phyloP scores from a whole-genome alignment of 2,113 vertebrate genomes.

The Brachyhypopomus occidentalis region DNA sequence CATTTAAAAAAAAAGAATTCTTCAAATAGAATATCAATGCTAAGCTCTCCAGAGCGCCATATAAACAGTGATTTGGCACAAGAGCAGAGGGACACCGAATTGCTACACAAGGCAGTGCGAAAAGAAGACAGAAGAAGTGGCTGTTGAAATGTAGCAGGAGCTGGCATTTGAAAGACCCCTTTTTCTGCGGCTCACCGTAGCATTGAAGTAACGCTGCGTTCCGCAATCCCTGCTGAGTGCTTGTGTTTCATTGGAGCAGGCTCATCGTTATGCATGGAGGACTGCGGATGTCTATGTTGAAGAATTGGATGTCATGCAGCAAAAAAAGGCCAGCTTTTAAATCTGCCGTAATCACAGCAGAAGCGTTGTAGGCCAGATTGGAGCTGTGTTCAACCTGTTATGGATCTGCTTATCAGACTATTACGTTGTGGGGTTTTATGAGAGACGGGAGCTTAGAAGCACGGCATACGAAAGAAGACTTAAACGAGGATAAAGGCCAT shows the following conservation, averaged over 20 bases:
- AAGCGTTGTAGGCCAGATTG: conserved; percentile 34
- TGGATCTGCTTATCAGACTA: conserved; percentile 49
- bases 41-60: conserved; percentile 29
- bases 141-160: conserved; percentile 28
- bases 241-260: conserved; percentile 37
- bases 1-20: not conserved
- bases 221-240: conserved; percentile 45
- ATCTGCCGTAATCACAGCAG: conserved; percentile 49
- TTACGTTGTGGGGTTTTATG: conserved; percentile 33
- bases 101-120: conserved; percentile 23
- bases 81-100: conserved; percentile 10
- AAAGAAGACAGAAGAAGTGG: conserved; percentile 35
- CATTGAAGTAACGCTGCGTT: conserved; percentile 30
- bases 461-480: not conserved
- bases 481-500: not conserved
- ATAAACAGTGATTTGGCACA: conserved; percentile 43
- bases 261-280: conserved; percentile 55
- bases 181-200: conserved; percentile 31
- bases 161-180: conserved; percentile 31
- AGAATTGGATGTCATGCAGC: conserved; percentile 51
- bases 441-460: conserved; percentile 1
- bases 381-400: conserved; percentile 23
- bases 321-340: conserved; percentile 54
- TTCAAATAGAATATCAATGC: conserved; percentile 11
- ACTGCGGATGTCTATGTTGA: conserved; percentile 41